These are phyloP conservation scores for Pterostichus niger DNA, from an alignment of 2,888 invertebrate genomes.

Conservation along the genomic window DNA sequence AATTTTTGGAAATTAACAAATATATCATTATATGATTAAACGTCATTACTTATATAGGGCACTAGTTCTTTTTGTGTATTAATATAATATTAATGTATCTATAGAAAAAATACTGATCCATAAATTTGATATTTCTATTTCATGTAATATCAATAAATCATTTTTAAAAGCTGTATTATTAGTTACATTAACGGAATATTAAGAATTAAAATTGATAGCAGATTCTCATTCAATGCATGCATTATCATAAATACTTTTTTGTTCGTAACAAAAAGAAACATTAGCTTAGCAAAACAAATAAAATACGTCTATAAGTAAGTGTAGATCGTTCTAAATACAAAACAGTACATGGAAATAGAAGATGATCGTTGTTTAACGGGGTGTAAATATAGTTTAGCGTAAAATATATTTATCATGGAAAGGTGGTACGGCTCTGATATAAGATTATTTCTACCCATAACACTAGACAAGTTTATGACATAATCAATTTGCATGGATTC, in stretches of 20 bases:
- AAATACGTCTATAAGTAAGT: constrained; percentile 15
- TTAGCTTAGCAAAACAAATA: constrained; percentile 21
- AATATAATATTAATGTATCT: no score
- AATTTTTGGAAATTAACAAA: no score
- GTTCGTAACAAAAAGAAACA: constrained; percentile 21
- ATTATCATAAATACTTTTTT: constrained; percentile 20
- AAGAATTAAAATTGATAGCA: constrained; percentile 13
- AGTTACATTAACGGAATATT: constrained; percentile 14
- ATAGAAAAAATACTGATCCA: background rate
- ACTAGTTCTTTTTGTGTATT: no score
- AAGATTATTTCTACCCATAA: constrained; percentile 34
- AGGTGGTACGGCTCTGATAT: constrained; percentile 39
- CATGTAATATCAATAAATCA: constrained; percentile 15
- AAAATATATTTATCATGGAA: constrained; percentile 23
- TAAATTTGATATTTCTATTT: constrained; percentile 6
- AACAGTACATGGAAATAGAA: background rate
- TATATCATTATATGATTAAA: no score
- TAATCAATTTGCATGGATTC: constrained; percentile 10
- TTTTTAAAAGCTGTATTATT: constrained; percentile 19
- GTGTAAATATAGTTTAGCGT: constrained; percentile 31
- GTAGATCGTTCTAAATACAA: constrained; percentile 13
- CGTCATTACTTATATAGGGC: no score
- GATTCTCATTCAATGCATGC: background rate
- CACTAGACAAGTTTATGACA: constrained; percentile 28
- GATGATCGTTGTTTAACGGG: constrained; percentile 29